Evolutionary conservation across 2,888 invertebrate species (phyloP), one percentile per base, ranked within the genome.

Genomic region (Frankliniella fusca): DNA sequence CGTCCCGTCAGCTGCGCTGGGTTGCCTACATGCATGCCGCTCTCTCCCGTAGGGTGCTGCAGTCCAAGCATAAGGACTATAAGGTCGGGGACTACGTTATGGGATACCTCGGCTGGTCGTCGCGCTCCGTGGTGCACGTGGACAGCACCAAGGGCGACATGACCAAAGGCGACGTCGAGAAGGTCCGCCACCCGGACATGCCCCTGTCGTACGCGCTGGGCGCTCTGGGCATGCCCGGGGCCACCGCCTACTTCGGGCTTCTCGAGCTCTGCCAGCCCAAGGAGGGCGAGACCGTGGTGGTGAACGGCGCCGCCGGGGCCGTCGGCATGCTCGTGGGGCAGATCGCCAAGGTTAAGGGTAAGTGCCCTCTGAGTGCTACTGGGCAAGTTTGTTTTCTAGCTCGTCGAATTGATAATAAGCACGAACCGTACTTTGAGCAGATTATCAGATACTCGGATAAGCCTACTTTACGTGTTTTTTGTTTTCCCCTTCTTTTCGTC

Each of bases 281-380:
- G 88, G 85, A 90, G 8, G 94, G 93, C 15, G 94, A 95, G 87
- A 93, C 92, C 0, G 90, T 95, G 20, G 92, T 93, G 1, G 91
- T 95, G 1, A 92, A 92, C 49, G 92, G 92, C 9, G 95, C 94
- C 20, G 94, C 93, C 38, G 95, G 95, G 27, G 94, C 94, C 65
- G 94, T 95, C 20, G 95, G 95, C 10, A 92, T 91, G 83, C 90
- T 93, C 81, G 94, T 94, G 48, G 94, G 94, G 2, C 95, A 95
- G 89, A 93, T 95, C 84, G 95, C 92, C 0, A 94, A 94, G 88
- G 90, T 92, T 81, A 90, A 92, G 87, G 93, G 91, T 89, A 88
- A 81, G 27, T 82, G 50, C 61, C 15, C 27, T 50, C 81, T 76
- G 61, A 81, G 49, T 70, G 54, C 38, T 38, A 38, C 38, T 38